Evolutionary conservation across 2,113 vertebrate genomes (phyloP), one percentile per base, ranked within the genome.

Genomic region (Apteryx owenii): DNA sequence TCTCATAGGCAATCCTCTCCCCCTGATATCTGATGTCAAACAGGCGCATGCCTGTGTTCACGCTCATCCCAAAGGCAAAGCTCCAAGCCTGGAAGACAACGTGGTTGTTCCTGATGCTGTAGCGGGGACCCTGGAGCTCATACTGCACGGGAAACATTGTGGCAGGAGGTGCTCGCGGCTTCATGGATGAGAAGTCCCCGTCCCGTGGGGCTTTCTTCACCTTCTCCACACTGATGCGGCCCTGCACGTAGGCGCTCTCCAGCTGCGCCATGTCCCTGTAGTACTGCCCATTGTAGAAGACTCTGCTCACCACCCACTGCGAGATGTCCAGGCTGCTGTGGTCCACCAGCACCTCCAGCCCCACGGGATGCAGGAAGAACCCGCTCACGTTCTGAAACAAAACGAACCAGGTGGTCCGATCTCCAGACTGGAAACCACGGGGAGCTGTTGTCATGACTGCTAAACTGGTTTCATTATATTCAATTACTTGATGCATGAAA

Each of bases 61-160:
- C 96, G 28, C 99, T 99, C 54, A 99, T 91, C 4, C 99, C 99
- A 51, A 99, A 99, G 46, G 98, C 98, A 40, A 99, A 99, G 70
- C 97, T 98, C 99, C 99, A 99, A 64, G 96, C 98, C 58, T 98
- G 87, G 88, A 99, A 99, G 0, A 96, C 46, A 13, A 99, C 98
- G 2, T 97, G 98, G 96, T 99, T 99, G 29, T 97, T 90, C 33
- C 86, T 90, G 20, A 99, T 60, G 29, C 97, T 98, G 96, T 97
- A 99, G 29, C 98, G 98, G 31, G 98, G 96, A 5, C 98, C 99
- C 61, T 99, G 98, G 1, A 98, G 95, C 80, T 98, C 98, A 31
- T 96, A 98, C 84, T 98, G 98, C 85, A 99, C 93, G 4, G 98
- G 99, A 8, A 98, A 95, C 9, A 36, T 77, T 23, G 93, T 94